Percentiles rank a stretch among this genome's conserved stretches.
Evolutionary conservation across 2,888 invertebrate species (phyloP).

Genomic region (Acleris sparsana): DNA sequence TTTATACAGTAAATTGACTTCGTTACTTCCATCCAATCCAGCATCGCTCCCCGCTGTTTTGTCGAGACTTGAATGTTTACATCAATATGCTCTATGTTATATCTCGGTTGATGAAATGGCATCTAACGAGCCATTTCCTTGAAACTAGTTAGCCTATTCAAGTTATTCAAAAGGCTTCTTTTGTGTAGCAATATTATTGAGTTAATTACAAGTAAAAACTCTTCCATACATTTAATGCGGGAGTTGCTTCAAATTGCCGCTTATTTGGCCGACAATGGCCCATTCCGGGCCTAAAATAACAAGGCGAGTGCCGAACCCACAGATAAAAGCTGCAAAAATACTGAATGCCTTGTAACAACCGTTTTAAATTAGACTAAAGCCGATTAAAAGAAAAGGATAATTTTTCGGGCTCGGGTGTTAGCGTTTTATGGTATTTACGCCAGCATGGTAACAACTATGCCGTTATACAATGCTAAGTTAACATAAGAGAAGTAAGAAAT

Average conservation of each 20-base stretch:
- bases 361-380: constrained; percentile 1
- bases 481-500: too few species aligned
- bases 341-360: background rate
- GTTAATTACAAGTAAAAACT: background rate
- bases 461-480: too few species aligned
- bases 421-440: background rate
- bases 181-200: background rate
- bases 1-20: constrained; percentile 40
- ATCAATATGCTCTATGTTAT: constrained; percentile 14
- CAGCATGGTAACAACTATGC: too few species aligned
- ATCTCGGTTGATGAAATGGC: too few species aligned
- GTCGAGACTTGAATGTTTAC: constrained; percentile 39
- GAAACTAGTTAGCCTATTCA: too few species aligned
- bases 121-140: too few species aligned
- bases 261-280: constrained; percentile 6
- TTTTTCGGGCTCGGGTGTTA: background rate
- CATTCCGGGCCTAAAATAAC: constrained; percentile 21
- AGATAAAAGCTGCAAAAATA: constrained; percentile 14
- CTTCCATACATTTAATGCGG: background rate
- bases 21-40: constrained; percentile 45
- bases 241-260: background rate
- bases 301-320: constrained; percentile 1
- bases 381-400: constrained; percentile 3
- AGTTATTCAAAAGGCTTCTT: background rate
- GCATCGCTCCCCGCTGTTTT: constrained; percentile 38